Evolutionary conservation across 2,797 vertebrate genomes (phyloP), one percentile per base, ranked within the genome.

Genomic region (Enteromius argenteus): DNA sequence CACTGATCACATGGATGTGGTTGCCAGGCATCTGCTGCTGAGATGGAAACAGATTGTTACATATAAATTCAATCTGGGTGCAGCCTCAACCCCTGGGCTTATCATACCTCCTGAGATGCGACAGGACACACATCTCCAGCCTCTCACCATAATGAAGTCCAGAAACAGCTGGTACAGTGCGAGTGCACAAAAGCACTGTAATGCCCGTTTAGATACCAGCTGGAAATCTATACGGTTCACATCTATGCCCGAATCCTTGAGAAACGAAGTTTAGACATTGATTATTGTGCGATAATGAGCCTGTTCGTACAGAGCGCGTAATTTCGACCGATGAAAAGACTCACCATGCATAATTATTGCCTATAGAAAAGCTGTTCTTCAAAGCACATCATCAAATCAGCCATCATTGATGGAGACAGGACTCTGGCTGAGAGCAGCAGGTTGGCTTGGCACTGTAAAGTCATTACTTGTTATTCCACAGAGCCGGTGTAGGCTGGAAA

Each of bases 401-500:
- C 42, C 42, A 27, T 71, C 60, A 79, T 79, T 76, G 79, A 81
- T 19, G 75, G 75, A 81, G 69, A 81, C 76, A 64, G 15, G 23
- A 53, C 76, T 75, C 81, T 82, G 75, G 69, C 84, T 80, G 82
- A 44, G 69, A 89, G 83, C 58, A 77, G 74, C 75, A 83, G 60
- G 49, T 84, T 79, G 53, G 68, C 66, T 87, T 84, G 74, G 74
- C 75, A 67, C 42, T 84, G 42, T 60, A 56, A 75, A 84, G 37
- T 37, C 79, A 84, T 87, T 84, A 84, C 64, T 84, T 84, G 78
- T 82, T 86, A 81, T 84, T 85, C n/a, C 58, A 71, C 51, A 78
- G 84, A 35, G 66, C 17, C 17, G 11, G 8, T 75, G 53, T 37
- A 74, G 49, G 27, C 72, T 66, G 27, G 23, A 32, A 17, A 32